A percentile compares a stretch with the other conserved stretches of the same genome.
These are phyloP conservation scores for Eupelmus urozonus DNA, from an alignment of 2,888 invertebrate species.

Conservation along the genomic window DNA sequence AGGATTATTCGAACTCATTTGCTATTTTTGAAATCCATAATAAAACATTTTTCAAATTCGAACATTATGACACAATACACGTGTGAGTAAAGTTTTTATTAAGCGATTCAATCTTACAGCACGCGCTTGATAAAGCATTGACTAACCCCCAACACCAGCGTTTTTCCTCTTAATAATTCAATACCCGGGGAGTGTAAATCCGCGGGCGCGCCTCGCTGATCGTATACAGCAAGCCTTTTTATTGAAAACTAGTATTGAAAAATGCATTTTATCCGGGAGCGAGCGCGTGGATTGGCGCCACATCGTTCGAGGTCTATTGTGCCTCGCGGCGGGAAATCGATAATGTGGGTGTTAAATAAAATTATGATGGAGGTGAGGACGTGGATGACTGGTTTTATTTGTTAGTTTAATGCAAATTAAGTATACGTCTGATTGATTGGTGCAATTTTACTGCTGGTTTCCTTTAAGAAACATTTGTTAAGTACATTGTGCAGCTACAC, in stretches of 20 bases:
- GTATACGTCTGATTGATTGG: too few species aligned
- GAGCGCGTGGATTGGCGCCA: constrained; percentile 1
- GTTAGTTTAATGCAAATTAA: too few species aligned
- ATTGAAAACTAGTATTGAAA: constrained; percentile 37
- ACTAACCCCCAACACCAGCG: neutral
- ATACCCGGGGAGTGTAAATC: constrained; percentile 19
- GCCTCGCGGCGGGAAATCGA: constrained; percentile 5
- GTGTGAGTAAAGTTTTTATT: too few species aligned
- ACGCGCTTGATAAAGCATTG: neutral
- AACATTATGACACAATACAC: too few species aligned
- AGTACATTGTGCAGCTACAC: too few species aligned
- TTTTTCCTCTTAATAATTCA: constrained; percentile 44
- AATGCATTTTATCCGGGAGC: constrained; percentile 39
- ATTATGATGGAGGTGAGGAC: constrained; percentile 8
- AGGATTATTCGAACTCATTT: too few species aligned
- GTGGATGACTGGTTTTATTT: too few species aligned
- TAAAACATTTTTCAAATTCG: too few species aligned
- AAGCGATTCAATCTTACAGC: too few species aligned
- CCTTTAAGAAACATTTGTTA: too few species aligned
- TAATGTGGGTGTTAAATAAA: constrained; percentile 35
- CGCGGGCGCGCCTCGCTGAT: neutral
- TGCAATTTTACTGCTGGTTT: too few species aligned
- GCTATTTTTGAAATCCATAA: too few species aligned
- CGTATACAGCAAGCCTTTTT: constrained; percentile 17
- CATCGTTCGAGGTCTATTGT: neutral